Base-by-base conservation (phyloP, 2,888 invertebrate genomes). In the Drosophila mimetica region DNA sequence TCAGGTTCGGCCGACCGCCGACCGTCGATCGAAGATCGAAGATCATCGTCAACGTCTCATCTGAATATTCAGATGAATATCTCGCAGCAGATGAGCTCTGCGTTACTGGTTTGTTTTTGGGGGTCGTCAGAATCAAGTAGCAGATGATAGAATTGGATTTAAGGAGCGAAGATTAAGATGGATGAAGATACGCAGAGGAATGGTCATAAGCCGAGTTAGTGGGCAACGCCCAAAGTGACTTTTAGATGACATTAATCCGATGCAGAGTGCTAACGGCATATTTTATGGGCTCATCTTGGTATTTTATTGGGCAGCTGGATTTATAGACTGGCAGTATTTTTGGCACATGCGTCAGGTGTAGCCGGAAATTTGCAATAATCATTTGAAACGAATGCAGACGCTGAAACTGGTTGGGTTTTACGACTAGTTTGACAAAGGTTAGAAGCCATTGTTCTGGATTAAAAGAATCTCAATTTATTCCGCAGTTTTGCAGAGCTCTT, bases 291-390 rank as follows among this genome's bases (percentile, higher is more conserved):
- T 55, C 53, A 32, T 39, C 25, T 13, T 8, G 20, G 37, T 11
- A 14, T 46, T 61, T 64, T 54, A 37, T 46, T 44, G 32, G 55
- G 2, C 32, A 32, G 16, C 6, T 18, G 69, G 46, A 6, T 54
- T 37, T 7, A 69, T 69, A 28, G 32, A 47, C 14, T 36, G 30
- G 28, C 2, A 18, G 22, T 46, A 16, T 60, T 58, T 34, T 70
- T 28, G 32, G 44, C 37, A 37, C 44, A 55, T 28, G 71, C 37
- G 32, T 55, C 65, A 41, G 59, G 65, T 71, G 71, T 58, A 71
- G 65, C 65, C 65, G 71, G 71, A 66, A 66, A 66, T 71, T 71
- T 58, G 60, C 65, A 71, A 41, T 20, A 16, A 39, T 41, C n/a
- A 6, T 16, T 14, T 16, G 22, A 25, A 25, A 4, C 48, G 55